Evolutionary conservation across 2,113 vertebrate species (phyloP), one percentile per base, ranked within the genome.

Genomic region (Rhombomys opimus): DNA sequence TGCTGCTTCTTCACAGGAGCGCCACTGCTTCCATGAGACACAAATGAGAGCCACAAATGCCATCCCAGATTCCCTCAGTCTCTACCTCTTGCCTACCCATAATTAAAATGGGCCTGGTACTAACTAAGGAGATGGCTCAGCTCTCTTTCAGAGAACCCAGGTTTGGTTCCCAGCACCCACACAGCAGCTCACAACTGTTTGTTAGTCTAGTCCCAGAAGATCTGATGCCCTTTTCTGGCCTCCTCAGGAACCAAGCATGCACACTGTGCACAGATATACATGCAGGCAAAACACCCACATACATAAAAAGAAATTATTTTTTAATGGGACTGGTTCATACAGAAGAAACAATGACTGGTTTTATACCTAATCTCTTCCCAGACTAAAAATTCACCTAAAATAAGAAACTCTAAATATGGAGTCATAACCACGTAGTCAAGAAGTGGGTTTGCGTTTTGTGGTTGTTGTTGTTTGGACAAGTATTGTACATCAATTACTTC

Each of bases 311-410:
- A 54, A 10, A 54, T 80, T 52, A 54, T 54, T 52, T 77, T 77
- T 77, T 50, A 84, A 18, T 35, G 52, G 32, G 4, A 80, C 30
- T 22, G 17, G 52, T 81, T 57, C 52, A n/a, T 57, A 81, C 35
- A 22, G 35, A 57, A n/a, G 9, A 81, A 18, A 54, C 59, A 77
- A 14, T 81, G 87, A 72, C 93, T 93, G 61, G 85, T n/a, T 91
- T 54, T 77, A 76, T 46, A 35, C 22, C 27, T 89, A 27, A 73
- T 67, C 22, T 65, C 80, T 93, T 76, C 46, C 46, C 70, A 94
- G 77, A 86, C 10, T 68, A 96, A 92, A 78, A 27, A 27, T 84
- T 90, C 50, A 52, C 10, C 41, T 68, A 70, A 93, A 93, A 93
- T 46, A 96, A 77, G 18, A 75, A 82, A 15, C 18, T 52, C 57